Percentiles rank a stretch among this genome's conserved stretches.
These are phyloP conservation scores for Helicolenus hilgendorfi DNA, from an alignment of 2,797 vertebrate species.

Conservation along the genomic window DNA sequence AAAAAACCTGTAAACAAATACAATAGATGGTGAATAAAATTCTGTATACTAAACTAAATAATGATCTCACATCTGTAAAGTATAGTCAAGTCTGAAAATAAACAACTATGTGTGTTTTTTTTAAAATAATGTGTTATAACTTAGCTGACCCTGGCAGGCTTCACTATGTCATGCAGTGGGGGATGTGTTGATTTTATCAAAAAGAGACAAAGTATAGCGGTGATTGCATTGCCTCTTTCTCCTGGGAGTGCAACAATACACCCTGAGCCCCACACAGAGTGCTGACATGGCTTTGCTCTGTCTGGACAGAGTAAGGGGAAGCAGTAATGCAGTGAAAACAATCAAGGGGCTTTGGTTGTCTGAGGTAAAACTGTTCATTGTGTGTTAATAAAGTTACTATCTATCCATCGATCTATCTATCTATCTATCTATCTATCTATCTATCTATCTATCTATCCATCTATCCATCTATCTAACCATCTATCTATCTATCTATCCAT, in stretches of 20 bases:
- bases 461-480: too few species aligned
- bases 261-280: conserved; percentile 27
- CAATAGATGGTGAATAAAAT: not conserved
- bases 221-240: conserved; percentile 16
- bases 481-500: too few species aligned
- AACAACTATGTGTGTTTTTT: too few species aligned
- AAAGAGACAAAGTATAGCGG: conserved; percentile 38
- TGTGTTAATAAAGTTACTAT: not conserved
- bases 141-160: conserved; percentile 6
- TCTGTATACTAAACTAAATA: not conserved
- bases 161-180: not conserved
- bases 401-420: fast-evolving
- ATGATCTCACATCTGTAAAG: not conserved
- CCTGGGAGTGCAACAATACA: conserved; percentile 52
- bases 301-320: conserved; percentile 33
- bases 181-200: not conserved
- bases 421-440: too few species aligned
- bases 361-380: not conserved
- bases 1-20: not conserved
- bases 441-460: fast-evolving
- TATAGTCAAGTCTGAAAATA: not conserved
- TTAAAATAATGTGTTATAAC: not conserved
- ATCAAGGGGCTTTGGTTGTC: conserved; percentile 1
- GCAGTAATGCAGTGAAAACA: conserved; percentile 27
- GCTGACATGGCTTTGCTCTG: conserved; percentile 67